phyloP scores from a whole-genome alignment of 1,140 invertebrate genomes.

The Charaxes varanes region DNA sequence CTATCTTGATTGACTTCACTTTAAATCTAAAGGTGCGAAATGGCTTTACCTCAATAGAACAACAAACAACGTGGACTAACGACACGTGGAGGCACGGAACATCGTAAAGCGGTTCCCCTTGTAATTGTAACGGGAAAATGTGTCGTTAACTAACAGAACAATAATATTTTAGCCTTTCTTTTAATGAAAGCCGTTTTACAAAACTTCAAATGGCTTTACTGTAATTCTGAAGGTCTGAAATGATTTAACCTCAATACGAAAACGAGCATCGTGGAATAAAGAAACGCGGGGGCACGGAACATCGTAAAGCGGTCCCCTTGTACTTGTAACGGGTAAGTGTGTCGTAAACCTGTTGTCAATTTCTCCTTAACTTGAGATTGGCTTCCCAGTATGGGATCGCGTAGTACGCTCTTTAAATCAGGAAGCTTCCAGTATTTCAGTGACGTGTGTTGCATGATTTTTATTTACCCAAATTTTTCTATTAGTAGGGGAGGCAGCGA shows the following conservation, averaged over 20 bases:
- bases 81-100: slow-evolving; percentile 6
- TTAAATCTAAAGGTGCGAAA: too few species aligned
- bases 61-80: slow-evolving; percentile 4
- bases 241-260: slow-evolving; percentile 9
- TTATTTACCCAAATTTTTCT: too few species aligned
- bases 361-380: slow-evolving; percentile 34
- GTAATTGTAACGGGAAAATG: slow-evolving; percentile 39
- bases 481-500: too few species aligned
- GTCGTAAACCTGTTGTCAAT: slow-evolving; percentile 47
- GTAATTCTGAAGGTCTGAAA: too few species aligned
- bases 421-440: slow-evolving; percentile 1
- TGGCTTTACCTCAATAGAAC: slow-evolving; percentile 7
- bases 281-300: slow-evolving; percentile 6
- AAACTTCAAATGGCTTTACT: too few species aligned
- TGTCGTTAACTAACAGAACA: too few species aligned
- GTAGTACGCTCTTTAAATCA: not conserved
- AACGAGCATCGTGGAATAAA: slow-evolving; percentile 5
- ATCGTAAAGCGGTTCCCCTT: slow-evolving; percentile 36
- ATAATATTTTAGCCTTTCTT: too few species aligned
- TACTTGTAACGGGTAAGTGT: slow-evolving; percentile 38
- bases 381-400: slow-evolving; percentile 8
- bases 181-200: too few species aligned
- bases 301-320: slow-evolving; percentile 36
- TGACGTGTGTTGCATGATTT: too few species aligned
- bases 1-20: too few species aligned